phyloP scores from a whole-genome alignment of 2,888 invertebrate species.

The Mythimna vitellina region DNA sequence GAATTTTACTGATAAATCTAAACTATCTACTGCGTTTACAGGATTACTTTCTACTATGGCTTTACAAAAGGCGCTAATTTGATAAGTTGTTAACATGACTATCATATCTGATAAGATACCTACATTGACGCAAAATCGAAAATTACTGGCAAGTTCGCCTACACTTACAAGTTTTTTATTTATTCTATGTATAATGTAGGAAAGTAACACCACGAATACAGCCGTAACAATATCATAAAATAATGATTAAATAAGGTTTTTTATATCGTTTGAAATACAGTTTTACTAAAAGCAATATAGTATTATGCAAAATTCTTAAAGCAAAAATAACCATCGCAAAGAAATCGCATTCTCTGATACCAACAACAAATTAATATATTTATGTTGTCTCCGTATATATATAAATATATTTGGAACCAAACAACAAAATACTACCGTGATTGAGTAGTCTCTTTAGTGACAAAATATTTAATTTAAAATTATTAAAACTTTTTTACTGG shows the following conservation, averaged over 20 bases:
- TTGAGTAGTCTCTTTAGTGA: constrained; percentile 29
- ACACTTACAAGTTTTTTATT: neutral
- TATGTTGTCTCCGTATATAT: constrained; percentile 34
- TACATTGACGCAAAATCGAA: neutral
- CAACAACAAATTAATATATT: constrained; percentile 31
- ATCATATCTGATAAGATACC: too few species aligned
- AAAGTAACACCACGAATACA: neutral
- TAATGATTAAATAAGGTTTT: neutral
- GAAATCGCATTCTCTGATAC: constrained; percentile 3
- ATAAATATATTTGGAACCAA: constrained; percentile 48
- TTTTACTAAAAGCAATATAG: neutral
- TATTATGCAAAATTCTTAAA: neutral
- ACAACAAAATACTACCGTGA: constrained; percentile 39
- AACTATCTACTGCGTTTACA: too few species aligned
- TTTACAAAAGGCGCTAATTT: too few species aligned
- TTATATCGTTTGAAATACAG: neutral
- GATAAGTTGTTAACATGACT: too few species aligned
- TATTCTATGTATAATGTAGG: neutral
- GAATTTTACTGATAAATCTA: too few species aligned
- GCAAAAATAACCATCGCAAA: neutral
- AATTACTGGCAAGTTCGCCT: neutral
- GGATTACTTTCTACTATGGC: too few species aligned
- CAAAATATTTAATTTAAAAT: constrained; percentile 38
- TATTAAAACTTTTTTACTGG: constrained; percentile 37
- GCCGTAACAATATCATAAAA: neutral